Base-by-base conservation (phyloP, 2,113 vertebrate species). In the Protomyctophum bolini region DNA sequence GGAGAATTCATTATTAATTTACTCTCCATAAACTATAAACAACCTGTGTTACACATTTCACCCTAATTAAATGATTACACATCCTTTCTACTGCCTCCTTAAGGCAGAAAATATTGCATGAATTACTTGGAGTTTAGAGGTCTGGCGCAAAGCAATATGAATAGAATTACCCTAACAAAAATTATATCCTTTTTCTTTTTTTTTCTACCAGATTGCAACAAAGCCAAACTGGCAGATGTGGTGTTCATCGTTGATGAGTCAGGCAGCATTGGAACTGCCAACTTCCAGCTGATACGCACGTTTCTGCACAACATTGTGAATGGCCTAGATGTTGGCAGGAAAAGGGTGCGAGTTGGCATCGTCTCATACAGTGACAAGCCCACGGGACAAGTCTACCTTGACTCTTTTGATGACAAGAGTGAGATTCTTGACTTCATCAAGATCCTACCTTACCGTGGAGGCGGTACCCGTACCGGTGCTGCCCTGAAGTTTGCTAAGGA, bases 191-290 rank as follows among this genome's bases (percentile, higher is more conserved):
- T 45, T 10, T 29, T n/a, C 21, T 48, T 50, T 0, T 61, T 48
- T 51, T 87, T 59, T 12, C 79, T 80, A 21, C 49, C 86, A 96
- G 95, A 88, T n/a, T 96, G 95, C 72, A 88, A 33, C 49, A 79
- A 56, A 52, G 90, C 91, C 3, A 73, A 84, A 46, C 3, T 93
- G 7, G 93, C 94, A 0, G 95, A 95, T 77, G 80, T 95, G 2
- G 95, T 94, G 0, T 96, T 96, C 77, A 91, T 96, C 10, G 80
- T 95, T 51, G 95, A 96, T 15, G 91, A 94, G 41, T 95, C 94
- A 0, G 86, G 86, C 63, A 92, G 89, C 51, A 91, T 83, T 1
- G 80, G 66, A 46, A 8, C 6, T 0, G 0, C 1, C 4, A 89
- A 92, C 70, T 96, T 95, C 75, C 84, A 89, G 6, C 86, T 91